A percentile compares a stretch with the other conserved stretches of the same genome.
Evolutionary conservation across 2,113 vertebrate species (phyloP).

Genomic region (Marcusenius ussheri): DNA sequence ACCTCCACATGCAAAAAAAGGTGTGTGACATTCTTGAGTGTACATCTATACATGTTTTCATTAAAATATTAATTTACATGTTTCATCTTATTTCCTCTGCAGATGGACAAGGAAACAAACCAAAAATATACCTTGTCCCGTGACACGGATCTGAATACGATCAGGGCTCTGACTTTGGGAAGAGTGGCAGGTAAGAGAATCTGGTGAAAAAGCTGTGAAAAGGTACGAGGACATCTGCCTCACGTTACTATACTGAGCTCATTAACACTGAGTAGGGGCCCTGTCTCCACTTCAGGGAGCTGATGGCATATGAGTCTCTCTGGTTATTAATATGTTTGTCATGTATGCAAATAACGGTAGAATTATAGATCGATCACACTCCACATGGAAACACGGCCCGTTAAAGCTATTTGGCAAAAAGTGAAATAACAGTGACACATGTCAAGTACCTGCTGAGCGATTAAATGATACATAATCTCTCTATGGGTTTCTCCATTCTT

Average conservation of each 20-base stretch:
- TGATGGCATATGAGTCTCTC: not conserved
- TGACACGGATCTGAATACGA: conserved; percentile 74
- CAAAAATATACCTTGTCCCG: conserved; percentile 80
- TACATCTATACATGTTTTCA: not conserved
- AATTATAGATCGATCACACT: not conserved
- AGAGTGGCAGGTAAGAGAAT: conserved; percentile 78
- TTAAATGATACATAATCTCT: not conserved
- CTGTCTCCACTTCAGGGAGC: not conserved
- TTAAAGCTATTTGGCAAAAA: not conserved
- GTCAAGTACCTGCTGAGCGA: not conserved
- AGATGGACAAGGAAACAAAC: conserved; percentile 83
- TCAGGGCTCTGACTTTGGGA: conserved; percentile 82
- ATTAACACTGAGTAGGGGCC: not conserved
- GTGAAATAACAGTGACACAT: not conserved
- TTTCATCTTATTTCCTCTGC: conserved; percentile 55
- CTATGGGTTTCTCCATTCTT: not conserved
- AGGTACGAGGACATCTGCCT: not conserved
- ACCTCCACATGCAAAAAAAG: not conserved
- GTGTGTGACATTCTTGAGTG: not conserved
- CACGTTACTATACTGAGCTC: not conserved
- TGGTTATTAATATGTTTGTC: not conserved
- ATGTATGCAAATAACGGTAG: not conserved
- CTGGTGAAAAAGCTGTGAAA: not conserved
- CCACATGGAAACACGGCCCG: not conserved
- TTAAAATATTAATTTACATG: conserved; percentile 14